Evolutionary conservation across 1,140 invertebrate species (phyloP).

Genomic region (Dendroctonus ponderosae): DNA sequence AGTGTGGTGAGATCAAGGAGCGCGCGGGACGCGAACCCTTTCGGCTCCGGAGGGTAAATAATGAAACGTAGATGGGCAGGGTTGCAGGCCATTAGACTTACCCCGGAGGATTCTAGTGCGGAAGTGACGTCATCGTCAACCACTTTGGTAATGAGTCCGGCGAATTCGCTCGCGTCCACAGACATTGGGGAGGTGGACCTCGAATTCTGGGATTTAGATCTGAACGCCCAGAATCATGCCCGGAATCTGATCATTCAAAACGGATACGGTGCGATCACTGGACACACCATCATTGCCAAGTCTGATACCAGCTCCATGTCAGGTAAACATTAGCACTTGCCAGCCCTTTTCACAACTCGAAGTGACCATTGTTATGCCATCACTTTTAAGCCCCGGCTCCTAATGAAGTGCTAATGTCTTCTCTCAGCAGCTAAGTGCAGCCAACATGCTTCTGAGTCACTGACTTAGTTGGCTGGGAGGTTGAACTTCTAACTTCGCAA

Average conservation of each 20-base stretch:
- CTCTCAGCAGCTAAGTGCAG: background rate
- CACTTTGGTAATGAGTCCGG: conserved; percentile 64
- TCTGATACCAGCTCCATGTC: conserved; percentile 54
- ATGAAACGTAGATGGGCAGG: conserved; percentile 71
- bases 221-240: conserved; percentile 47
- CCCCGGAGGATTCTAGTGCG: conserved; percentile 65
- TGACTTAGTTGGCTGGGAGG: background rate
- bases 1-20: conserved; percentile 34
- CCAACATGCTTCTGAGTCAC: background rate
- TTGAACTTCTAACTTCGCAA: background rate
- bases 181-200: conserved; percentile 69
- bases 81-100: conserved; percentile 63
- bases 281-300: conserved; percentile 48
- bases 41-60: conserved; percentile 2
- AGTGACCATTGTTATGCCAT: background rate
- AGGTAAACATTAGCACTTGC: conserved; percentile 44
- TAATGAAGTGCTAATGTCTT: too few species aligned
- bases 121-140: conserved; percentile 70
- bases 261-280: conserved; percentile 41
- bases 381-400: background rate
- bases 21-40: conserved; percentile 27
- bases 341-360: background rate
- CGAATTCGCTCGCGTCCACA: conserved; percentile 63
- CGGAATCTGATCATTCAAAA: conserved; percentile 45
- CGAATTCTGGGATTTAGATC: conserved; percentile 72